phyloP scores from a whole-genome alignment of 2,797 vertebrate genomes.

The Gadopsis bispinosus region DNA sequence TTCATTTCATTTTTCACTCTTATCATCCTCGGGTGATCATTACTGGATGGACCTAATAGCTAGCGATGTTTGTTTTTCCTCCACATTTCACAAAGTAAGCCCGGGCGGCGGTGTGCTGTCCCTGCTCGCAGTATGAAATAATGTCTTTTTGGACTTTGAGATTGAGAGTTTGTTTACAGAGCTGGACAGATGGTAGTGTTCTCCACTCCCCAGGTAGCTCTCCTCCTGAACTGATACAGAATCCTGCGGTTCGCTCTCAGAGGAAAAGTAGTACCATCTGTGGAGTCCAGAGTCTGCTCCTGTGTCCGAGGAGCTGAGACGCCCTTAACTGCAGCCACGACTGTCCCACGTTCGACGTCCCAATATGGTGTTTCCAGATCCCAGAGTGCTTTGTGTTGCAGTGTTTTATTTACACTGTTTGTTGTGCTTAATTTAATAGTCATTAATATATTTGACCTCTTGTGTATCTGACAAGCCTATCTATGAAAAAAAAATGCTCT shows the following conservation, averaged over 20 bases:
- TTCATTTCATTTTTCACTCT: constrained; percentile 13
- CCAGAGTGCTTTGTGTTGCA: constrained; percentile 82
- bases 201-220: constrained; percentile 52
- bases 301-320: constrained; percentile 35
- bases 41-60: constrained; percentile 29
- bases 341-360: constrained; percentile 65
- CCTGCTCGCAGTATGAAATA: constrained; percentile 29
- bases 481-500: constrained; percentile 81
- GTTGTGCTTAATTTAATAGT: constrained; percentile 90
- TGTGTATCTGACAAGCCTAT: constrained; percentile 84
- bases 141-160: constrained; percentile 46
- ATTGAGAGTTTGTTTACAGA: constrained; percentile 75
- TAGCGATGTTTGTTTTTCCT: constrained; percentile 22
- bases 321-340: constrained; percentile 64
- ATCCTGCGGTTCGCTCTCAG: constrained; percentile 73
- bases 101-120: background rate
- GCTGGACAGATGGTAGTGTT: constrained; percentile 51
- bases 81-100: constrained; percentile 25
- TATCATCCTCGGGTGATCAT: constrained; percentile 12
- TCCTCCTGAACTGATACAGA: constrained; percentile 67
- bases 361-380: constrained; percentile 65
- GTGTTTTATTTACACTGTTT: constrained; percentile 86
- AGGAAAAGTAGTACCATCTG: constrained; percentile 56
- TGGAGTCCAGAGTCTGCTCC: constrained; percentile 57
- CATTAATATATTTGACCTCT: constrained; percentile 90